Base-by-base conservation (phyloP, 2,888 invertebrate genomes). In the Hoplodrina blanda region DNA sequence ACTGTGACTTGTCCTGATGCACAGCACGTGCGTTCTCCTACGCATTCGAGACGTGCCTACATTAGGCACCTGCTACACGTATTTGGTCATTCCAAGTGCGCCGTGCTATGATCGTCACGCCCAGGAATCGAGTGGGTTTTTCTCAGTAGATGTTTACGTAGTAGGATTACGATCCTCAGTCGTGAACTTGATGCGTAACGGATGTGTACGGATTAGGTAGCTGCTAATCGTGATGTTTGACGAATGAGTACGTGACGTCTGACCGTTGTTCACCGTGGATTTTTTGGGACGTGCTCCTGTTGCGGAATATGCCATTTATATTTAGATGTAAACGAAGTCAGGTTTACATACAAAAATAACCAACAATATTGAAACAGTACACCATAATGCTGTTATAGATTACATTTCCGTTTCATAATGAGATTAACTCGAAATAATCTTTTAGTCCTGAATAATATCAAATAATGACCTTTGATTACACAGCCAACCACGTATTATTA, bases 21-120 rank as follows among this genome's bases (percentile, higher is more conserved):
- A 81, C 62, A 82, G 87, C 93, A 91, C 93, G 93, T 88, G 88
- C 89, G 83, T 76, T 74, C 89, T 87, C 92, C 93, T 89, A 92
- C 93, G 88, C 89, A 76, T 76, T 57, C 61, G 67, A 76, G 82
- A 80, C 83, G 79, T 83, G 81, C 73, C 78, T 77, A 65, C 81
- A 80, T 78, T 76, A 80, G 75, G 66, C 79, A 80, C 82, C 64
- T 81, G 81, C 67, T 80, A 73, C 85, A 84, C 82, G 83, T 83
- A 82, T 84, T 82, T 76, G 76, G 78, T 84, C 73, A 76, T 78
- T 75, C 70, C 62, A 57, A 73, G 61, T 73, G 75, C 72, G 73
- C 74, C 69, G 46, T 25, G 53, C 59, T 70, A 49, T 65, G 50
- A 50, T 44, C 69, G 71, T 78, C 80, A 83, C 82, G 78, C 76